These are phyloP conservation scores for Chrysochloris asiatica DNA, from an alignment of 2,113 vertebrate genomes.

Conservation along the genomic window DNA sequence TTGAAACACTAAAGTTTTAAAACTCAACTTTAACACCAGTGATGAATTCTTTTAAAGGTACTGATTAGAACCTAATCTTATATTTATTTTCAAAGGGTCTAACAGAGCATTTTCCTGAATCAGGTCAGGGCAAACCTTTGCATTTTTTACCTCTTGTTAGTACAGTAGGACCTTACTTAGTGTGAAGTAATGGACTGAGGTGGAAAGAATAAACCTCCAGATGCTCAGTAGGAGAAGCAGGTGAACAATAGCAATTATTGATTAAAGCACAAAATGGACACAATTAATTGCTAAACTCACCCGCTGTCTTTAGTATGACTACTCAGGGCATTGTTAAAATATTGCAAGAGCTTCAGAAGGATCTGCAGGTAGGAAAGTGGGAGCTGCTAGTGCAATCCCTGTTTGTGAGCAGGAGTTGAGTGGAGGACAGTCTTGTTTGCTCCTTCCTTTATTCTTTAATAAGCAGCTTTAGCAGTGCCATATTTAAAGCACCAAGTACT, in stretches of 20 bases:
- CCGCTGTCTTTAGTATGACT: neutral
- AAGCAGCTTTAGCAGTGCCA: no score
- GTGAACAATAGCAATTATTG: neutral
- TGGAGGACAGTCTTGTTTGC: neutral
- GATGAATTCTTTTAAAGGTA: slow-evolving; percentile 9
- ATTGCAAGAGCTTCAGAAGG: neutral
- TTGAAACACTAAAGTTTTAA: neutral
- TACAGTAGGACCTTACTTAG: slow-evolving; percentile 30
- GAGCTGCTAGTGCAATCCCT: fast-evolving
- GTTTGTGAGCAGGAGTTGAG: neutral
- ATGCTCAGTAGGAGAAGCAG: neutral
- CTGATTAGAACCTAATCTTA: neutral
- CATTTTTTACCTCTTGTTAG: neutral
- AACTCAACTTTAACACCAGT: neutral
- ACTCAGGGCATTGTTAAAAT: neutral
- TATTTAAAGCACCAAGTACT: neutral
- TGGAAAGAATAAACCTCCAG: slow-evolving; percentile 18
- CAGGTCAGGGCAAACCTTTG: neutral
- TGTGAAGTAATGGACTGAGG: neutral
- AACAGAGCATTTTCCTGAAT: neutral
- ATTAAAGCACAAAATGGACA: neutral
- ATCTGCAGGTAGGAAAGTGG: neutral
- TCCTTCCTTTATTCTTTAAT: neutral
- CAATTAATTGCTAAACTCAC: neutral
- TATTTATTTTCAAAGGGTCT: neutral